Conservation (phyloP, 2,797 vertebrate genomes). For the Pseudochromis fuscus region DNA sequence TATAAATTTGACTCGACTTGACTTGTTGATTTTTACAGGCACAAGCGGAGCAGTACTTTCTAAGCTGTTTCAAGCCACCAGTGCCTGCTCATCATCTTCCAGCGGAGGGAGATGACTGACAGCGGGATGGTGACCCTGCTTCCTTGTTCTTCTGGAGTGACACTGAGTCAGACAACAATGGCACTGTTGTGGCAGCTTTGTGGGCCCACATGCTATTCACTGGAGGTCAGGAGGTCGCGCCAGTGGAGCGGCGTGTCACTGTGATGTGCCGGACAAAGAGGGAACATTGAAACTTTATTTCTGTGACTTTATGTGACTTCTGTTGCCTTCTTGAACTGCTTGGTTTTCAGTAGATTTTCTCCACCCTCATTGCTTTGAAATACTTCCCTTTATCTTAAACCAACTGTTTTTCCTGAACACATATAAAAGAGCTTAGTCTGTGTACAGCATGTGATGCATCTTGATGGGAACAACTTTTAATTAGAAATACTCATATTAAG, state of each 20-base stretch:
- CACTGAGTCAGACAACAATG: slow-evolving; percentile 66
- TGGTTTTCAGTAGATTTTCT: slow-evolving; percentile 6
- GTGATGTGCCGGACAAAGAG: slow-evolving; percentile 49
- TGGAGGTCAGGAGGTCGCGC: slow-evolving; percentile 58
- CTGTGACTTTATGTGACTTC: slow-evolving; percentile 47
- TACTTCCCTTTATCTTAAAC: background rate
- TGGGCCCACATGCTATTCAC: slow-evolving; percentile 49
- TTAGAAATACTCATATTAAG: slow-evolving; percentile 2
- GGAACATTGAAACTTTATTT: slow-evolving; percentile 51
- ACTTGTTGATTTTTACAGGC: slow-evolving; percentile 50
- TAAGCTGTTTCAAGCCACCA: slow-evolving; percentile 40
- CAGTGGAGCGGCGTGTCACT: slow-evolving; percentile 39
- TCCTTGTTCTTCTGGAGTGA: slow-evolving; percentile 64
- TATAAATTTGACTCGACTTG: slow-evolving; percentile 38
- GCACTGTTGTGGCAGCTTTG: slow-evolving; percentile 52
- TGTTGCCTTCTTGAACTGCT: slow-evolving; percentile 2
- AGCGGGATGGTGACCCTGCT: slow-evolving; percentile 62
- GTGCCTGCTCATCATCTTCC: slow-evolving; percentile 62
- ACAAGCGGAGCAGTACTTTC: slow-evolving; percentile 45
- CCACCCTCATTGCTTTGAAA: slow-evolving; percentile 8
- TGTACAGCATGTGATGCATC: too few species aligned
- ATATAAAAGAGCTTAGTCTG: background rate
- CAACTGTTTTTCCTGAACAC: background rate
- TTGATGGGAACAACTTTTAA: slow-evolving; percentile 1
- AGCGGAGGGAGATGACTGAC: slow-evolving; percentile 63